Base-by-base conservation (phyloP, 2,797 vertebrate species). In the Paedocypris micromegethes region DNA sequence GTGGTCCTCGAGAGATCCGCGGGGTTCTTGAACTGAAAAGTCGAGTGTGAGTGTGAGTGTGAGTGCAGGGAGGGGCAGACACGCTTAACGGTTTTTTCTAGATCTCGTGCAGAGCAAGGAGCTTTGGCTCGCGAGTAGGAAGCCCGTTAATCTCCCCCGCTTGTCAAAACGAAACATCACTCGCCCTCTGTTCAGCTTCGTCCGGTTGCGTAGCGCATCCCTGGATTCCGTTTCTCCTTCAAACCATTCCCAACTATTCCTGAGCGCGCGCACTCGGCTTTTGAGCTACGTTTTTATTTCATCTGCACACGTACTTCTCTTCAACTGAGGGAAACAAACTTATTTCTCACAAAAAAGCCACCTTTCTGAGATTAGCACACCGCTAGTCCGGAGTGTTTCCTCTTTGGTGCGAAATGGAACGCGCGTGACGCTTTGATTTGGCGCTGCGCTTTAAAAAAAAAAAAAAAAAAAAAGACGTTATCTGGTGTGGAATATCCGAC, bases 61-160 rank as follows among this genome's bases (percentile, higher is more conserved):
- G 72, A 50, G 51, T 2, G 48, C 37, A 9, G 37, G 39, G n/a
- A 47, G 5, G 47, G 54, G 47, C 3, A 48, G 78, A 82, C 83
- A 81, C 79, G 74, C 75, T 40, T 83, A 79, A 84, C 68, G 84
- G 86, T 81, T 81, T 77, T 52, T 68, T 75, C 72, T 53, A 76
- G 83, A 78, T 70, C 75, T 80, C 72, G 52, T 38, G 6, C 43
- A 69, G 55, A 48, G 43, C 37, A 76, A 74, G 77, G 77, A 80
- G 79, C 75, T 74, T 23, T 73, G 76, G 79, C 75, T 78, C 66
- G 57, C 63, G n/a, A 73, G 67, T 69, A 70, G 77, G 80, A 82
- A 41, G 46, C 78, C 56, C 47, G 73, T 73, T 79, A 74, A 83
- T 84, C 82, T 78, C 69, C 60, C 49, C 59, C 51, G 64, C 50